Base-by-base conservation (phyloP, 1,140 invertebrate species). In the Tetragonula clypearis region DNA sequence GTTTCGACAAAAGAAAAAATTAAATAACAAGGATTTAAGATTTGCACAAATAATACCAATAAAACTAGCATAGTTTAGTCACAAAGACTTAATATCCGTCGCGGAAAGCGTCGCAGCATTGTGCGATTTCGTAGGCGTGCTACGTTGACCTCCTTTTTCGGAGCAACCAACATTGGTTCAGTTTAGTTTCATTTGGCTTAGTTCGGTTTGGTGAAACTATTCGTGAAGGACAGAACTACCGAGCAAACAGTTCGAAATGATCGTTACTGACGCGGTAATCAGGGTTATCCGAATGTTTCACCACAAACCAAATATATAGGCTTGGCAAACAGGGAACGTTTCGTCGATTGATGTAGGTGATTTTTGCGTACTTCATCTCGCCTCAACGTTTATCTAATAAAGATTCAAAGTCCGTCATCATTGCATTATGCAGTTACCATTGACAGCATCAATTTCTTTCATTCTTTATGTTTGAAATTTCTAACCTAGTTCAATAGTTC, bases 231-330 rank as follows among this genome's bases (percentile, higher is more conserved):
- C 23, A 78, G 68, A 84, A 68, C 62, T 71, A 65, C n/a, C 79
- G 65, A 72, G 81, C 68, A 87, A 85, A 88, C 83, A 88, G 86
- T 73, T 62, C 30, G 58, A 71, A 85, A 85, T 62, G 85, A 88
- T 83, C 56, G 82, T 49, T 65, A 69, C 30, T 65, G 82, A 79
- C 68, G 68, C 66, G 86, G 79, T 88, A 79, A 88, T 82, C 77
- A 78, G 83, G 86, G 82, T 86, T 88, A 88, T 88, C 87, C 83
- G 82, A 85, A 80, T 77, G 81, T 86, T 87, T 79, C 69, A 66
- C 88, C 87, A 85, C 87, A 84, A 89, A 84, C 88, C 85, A 21
- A 88, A 79, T 88, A 89, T 85, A 77, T 86, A n/a, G 73, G 82
- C 19, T 84, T 69, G 82, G 87, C 73, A 77, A 89, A 88, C 78